These are phyloP conservation scores for Copidosoma aretas DNA, from an alignment of 2,888 invertebrate genomes.

Conservation along the genomic window DNA sequence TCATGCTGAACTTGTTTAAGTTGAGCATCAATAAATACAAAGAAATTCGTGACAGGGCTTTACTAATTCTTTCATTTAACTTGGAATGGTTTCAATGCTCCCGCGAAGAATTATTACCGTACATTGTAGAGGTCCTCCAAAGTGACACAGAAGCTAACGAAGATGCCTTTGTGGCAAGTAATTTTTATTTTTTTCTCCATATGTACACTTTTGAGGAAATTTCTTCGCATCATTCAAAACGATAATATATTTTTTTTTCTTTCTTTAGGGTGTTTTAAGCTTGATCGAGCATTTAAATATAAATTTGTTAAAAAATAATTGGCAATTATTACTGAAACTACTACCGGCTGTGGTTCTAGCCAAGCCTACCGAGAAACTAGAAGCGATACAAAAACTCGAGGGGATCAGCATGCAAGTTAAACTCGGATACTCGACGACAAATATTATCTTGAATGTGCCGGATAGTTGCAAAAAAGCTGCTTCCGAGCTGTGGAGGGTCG, in stretches of 20 bases:
- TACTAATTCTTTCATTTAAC: conserved; percentile 70
- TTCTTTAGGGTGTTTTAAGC: conserved; percentile 75
- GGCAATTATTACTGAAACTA: conserved; percentile 73
- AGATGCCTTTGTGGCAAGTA: conserved; percentile 71
- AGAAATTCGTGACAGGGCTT: conserved; percentile 73
- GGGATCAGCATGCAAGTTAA: conserved; percentile 66
- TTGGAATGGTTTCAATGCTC: conserved; percentile 74
- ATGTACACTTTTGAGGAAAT: no score
- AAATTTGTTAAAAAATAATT: conserved; percentile 75
- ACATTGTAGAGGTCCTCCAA: conserved; percentile 68
- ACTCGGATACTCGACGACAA: conserved; percentile 67
- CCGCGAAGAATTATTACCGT: conserved; percentile 71
- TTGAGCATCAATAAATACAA: conserved; percentile 74
- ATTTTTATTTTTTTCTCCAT: not conserved
- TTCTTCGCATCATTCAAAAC: not conserved
- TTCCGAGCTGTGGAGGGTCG: conserved; percentile 60
- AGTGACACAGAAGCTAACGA: conserved; percentile 70
- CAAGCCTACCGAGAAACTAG: conserved; percentile 84
- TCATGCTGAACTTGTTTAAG: conserved; percentile 70
- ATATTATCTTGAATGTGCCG: conserved; percentile 67
- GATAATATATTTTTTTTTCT: not conserved
- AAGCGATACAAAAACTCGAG: conserved; percentile 71
- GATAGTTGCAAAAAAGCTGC: conserved; percentile 66
- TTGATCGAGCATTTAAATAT: conserved; percentile 62
- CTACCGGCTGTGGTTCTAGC: conserved; percentile 83